Percentiles rank a stretch among this genome's conserved stretches.
phyloP scores from a whole-genome alignment of 2,888 invertebrate species.

The Dicycla oo region DNA sequence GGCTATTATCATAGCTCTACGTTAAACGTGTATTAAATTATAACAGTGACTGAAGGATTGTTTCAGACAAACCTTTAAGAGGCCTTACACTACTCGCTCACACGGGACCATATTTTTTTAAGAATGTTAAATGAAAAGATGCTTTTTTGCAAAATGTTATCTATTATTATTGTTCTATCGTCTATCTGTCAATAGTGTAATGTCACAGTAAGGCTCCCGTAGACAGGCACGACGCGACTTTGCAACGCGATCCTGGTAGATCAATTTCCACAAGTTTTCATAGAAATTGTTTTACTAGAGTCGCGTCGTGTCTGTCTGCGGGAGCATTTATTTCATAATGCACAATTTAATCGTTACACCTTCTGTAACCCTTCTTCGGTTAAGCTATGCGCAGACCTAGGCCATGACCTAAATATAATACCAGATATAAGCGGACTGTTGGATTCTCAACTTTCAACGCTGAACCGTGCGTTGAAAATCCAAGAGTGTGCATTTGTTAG shows the following conservation, averaged over 20 bases:
- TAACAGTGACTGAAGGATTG: conserved; percentile 11
- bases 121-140: too few species aligned
- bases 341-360: not conserved
- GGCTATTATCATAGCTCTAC: conserved; percentile 3
- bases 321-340: not conserved
- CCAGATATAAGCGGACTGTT: not conserved
- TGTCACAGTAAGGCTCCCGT: not conserved
- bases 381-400: not conserved
- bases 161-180: too few species aligned
- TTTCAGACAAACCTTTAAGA: conserved; percentile 8
- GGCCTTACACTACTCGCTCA: too few species aligned
- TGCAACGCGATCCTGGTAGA: not conserved
- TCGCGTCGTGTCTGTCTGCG: not conserved
- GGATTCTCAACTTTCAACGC: not conserved
- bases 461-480: not conserved
- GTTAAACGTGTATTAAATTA: conserved; percentile 8
- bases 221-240: not conserved
- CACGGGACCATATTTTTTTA: too few species aligned
- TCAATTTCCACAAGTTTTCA: not conserved
- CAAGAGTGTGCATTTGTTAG: not conserved
- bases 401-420: too few species aligned
- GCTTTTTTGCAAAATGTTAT: too few species aligned
- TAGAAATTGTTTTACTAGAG: not conserved
- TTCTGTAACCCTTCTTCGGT: not conserved
- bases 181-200: too few species aligned